Percentiles rank a stretch among this genome's conserved stretches.
phyloP scores from a whole-genome alignment of 2,888 invertebrate species.

The Falcaria lacertinaria region DNA sequence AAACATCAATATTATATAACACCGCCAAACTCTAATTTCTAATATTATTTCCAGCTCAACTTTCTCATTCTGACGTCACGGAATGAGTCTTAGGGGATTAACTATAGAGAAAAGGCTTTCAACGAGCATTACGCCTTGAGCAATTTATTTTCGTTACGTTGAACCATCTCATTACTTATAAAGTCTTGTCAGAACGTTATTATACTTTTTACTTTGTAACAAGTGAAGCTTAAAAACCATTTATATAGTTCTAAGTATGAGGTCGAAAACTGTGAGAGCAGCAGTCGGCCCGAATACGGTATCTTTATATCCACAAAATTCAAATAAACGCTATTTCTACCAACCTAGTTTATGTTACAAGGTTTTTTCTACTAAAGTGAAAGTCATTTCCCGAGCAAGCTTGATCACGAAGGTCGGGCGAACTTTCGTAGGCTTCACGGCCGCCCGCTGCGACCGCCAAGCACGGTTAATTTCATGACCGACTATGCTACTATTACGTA shows the following conservation, averaged over 20 bases:
- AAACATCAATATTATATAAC: neutral
- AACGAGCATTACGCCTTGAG: slow-evolving; percentile 30
- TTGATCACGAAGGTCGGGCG: slow-evolving; percentile 31
- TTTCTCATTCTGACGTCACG: slow-evolving; percentile 7
- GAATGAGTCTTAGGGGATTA: slow-evolving; percentile 31
- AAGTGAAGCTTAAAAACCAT: slow-evolving; percentile 7
- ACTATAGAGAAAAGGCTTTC: slow-evolving; percentile 32
- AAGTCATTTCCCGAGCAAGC: slow-evolving; percentile 34
- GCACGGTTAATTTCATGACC: slow-evolving; percentile 1
- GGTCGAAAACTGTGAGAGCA: neutral
- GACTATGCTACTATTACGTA: neutral
- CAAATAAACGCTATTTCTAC: slow-evolving; percentile 20
- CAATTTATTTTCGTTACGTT: slow-evolving; percentile 39
- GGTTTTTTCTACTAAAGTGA: slow-evolving; percentile 32
- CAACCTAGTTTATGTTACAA: slow-evolving; percentile 19
- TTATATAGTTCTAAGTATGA: slow-evolving; percentile 1
- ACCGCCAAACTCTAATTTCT: neutral
- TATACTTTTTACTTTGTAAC: slow-evolving; percentile 13
- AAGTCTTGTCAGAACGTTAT: slow-evolving; percentile 19
- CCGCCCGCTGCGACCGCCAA: slow-evolving; percentile 21
- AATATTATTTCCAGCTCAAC: neutral
- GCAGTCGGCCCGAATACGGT: slow-evolving; percentile 2
- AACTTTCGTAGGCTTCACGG: slow-evolving; percentile 25
- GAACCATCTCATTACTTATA: slow-evolving; percentile 33
- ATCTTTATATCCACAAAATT: slow-evolving; percentile 10